Base-by-base conservation (phyloP, 2,797 vertebrate genomes). In the Poliocrania exsul region DNA sequence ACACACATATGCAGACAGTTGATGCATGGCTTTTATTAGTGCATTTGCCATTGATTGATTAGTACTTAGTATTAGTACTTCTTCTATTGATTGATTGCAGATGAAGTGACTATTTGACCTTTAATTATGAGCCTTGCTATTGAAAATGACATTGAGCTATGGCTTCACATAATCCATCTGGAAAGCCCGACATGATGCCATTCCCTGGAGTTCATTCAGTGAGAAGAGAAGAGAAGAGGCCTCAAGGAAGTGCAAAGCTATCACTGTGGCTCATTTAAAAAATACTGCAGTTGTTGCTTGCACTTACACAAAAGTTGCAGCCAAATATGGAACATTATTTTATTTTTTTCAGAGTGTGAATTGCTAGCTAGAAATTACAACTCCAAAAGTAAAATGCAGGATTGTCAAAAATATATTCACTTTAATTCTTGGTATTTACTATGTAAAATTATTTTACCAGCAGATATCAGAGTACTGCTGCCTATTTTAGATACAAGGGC, bases 11-110 rank as follows among this genome's bases (percentile, higher is more conserved):
- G 96, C 97, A 92, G 95, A 96, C 98, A 85, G 92, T 98, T 99
- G 99, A 99, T 99, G 99, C 99, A 99, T 99, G 98, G 98, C 98
- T 99, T 99, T 99, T 99, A 99, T 99, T 99, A 99, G 98, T 98
- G 98, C 97, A 81, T 98, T 98, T 98, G 98, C 98, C 98, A 98
- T 97, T 99, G 99, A 99, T 98, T 98, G 98, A 99, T 99, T 98
- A 97, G 97, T 97, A 96, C 97, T 97, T 97, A 92, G 95, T 98
- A 98, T 98, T 98, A 98, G 98, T 98, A 98, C 98, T 98, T 98
- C 98, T 98, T 99, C 98, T 99, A 99, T 99, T 99, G 99, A 99
- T 98, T 98, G 98, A 99, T 99, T 98, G 98, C 98, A 98, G 98
- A 99, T 98, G 98, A 99, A 99, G 99, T 98, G 99, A 99, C 98